Evolutionary conservation across 2,888 invertebrate species (phyloP).

Genomic region (Thymelicus sylvestris): DNA sequence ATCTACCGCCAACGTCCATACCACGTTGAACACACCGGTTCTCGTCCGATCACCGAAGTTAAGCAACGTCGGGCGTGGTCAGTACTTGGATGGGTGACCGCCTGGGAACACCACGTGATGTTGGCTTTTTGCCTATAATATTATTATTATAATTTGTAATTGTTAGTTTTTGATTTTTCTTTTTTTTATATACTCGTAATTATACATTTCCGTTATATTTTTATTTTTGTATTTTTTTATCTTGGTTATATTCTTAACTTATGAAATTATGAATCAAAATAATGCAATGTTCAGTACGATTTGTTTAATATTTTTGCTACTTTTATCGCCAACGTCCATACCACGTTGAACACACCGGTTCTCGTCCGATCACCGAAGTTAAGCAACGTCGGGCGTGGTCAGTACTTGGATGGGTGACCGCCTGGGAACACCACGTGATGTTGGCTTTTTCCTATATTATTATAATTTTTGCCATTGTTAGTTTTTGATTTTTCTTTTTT

Average conservation of each 20-base stretch:
- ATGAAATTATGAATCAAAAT: no score
- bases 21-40: slow-evolving; percentile 50
- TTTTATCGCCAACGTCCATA: slow-evolving; percentile 49
- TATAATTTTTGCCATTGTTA: no score
- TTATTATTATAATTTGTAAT: no score
- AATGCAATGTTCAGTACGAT: no score
- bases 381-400: slow-evolving; percentile 57
- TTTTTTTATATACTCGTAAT: no score
- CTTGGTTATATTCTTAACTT: no score
- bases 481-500: no score
- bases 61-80: slow-evolving; percentile 56
- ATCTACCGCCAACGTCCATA: slow-evolving; percentile 47
- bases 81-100: slow-evolving; percentile 71
- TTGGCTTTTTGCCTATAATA: no score
- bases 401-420: slow-evolving; percentile 71
- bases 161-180: no score
- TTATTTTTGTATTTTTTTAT: no score
- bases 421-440: slow-evolving; percentile 66
- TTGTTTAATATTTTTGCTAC: no score
- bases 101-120: slow-evolving; percentile 66
- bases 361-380: slow-evolving; percentile 60
- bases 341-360: slow-evolving; percentile 50
- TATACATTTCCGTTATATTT: no score
- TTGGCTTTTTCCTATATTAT: slow-evolving; percentile 56
- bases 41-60: slow-evolving; percentile 60